Evolutionary conservation across 2,113 vertebrate species (phyloP).

Genomic region (Nymphicus hollandicus): DNA sequence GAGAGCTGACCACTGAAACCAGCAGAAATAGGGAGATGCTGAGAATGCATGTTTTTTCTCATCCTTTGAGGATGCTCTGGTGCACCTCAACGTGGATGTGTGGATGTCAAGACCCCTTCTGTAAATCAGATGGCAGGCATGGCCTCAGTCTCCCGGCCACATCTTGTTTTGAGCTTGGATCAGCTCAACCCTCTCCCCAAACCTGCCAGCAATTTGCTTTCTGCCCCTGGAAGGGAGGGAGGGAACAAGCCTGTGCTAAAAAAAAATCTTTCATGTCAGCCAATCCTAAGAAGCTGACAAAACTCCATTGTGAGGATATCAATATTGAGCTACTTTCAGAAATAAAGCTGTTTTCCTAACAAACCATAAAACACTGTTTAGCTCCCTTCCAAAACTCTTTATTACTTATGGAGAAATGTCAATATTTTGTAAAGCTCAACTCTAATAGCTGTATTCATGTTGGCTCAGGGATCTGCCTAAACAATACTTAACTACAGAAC

Average conservation of each 20-base stretch:
- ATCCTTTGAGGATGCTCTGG: not conserved
- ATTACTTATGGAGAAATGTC: not conserved
- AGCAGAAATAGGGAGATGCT: not conserved
- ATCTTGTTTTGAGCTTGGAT: not conserved
- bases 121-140: not conserved
- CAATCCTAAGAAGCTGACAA: not conserved
- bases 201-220: not conserved
- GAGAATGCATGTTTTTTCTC: not conserved
- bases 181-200: not conserved
- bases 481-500: not conserved
- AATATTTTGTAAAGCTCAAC: constrained; percentile 38
- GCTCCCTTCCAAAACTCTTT: constrained; percentile 15
- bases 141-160: fast-evolving
- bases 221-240: not conserved
- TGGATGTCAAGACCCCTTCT: not conserved
- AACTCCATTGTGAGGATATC: not conserved
- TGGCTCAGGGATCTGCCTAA: constrained; percentile 22
- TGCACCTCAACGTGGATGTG: not conserved
- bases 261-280: not conserved
- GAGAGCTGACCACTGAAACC: not conserved
- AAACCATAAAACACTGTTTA: not conserved
- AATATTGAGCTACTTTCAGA: constrained; percentile 13
- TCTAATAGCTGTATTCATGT: constrained; percentile 5
- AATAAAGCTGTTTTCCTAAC: constrained; percentile 3
- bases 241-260: not conserved